These are phyloP conservation scores for Pygoscelis adeliae DNA, from an alignment of 2,113 vertebrate genomes.

Conservation along the genomic window DNA sequence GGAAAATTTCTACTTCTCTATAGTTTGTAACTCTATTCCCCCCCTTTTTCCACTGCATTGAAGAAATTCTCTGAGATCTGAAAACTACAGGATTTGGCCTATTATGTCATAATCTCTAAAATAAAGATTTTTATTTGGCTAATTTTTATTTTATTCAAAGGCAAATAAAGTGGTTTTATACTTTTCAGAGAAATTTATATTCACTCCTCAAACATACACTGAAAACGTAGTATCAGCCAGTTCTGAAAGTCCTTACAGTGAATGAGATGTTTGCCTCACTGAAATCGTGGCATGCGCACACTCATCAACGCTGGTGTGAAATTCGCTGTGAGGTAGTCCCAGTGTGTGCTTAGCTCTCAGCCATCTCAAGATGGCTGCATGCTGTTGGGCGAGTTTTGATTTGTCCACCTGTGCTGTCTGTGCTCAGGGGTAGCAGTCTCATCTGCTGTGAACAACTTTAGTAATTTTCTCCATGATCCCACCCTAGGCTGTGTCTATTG, in stretches of 20 bases:
- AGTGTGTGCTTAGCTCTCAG: fast-evolving
- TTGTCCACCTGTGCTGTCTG: not conserved
- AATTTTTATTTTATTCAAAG: not conserved
- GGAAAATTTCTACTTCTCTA: not conserved
- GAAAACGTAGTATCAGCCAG: fast-evolving
- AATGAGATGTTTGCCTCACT: not conserved
- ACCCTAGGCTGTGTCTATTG: too few species aligned
- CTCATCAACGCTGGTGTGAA: fast-evolving
- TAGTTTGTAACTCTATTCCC: not conserved
- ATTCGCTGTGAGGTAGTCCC: not conserved
- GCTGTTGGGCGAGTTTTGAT: fast-evolving
- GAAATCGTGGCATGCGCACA: fast-evolving
- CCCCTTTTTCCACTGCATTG: not conserved
- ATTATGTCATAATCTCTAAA: not conserved
- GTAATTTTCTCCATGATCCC: not conserved
- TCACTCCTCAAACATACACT: not conserved
- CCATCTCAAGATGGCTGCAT: fast-evolving
- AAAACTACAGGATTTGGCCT: not conserved
- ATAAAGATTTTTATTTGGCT: not conserved
- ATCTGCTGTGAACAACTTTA: not conserved
- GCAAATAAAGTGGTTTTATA: not conserved
- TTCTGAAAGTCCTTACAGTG: not conserved
- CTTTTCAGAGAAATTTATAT: not conserved
- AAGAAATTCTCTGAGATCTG: not conserved
- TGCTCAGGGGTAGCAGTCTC: not conserved